Conservation (phyloP, 2,888 invertebrate genomes). For the Lasioglossum lativentre region DNA sequence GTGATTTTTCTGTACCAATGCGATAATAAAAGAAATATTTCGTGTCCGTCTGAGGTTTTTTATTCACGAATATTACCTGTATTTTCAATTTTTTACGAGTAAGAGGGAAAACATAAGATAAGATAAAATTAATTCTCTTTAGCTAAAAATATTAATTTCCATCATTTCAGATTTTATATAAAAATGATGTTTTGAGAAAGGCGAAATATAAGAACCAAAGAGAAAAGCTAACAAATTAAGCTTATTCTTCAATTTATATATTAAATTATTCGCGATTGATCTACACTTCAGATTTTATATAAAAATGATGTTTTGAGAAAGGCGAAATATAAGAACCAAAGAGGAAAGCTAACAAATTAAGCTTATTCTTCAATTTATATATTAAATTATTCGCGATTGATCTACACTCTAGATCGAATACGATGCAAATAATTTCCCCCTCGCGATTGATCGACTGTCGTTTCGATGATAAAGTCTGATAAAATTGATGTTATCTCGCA, state of each 20-base stretch:
- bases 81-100: background rate
- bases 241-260: too few relatives aligned
- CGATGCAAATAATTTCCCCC: background rate
- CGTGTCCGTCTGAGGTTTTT: background rate
- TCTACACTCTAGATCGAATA: background rate
- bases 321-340: too few relatives aligned
- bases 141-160: too few relatives aligned
- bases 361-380: too few relatives aligned
- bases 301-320: too few relatives aligned
- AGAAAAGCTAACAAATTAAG: too few relatives aligned
- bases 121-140: too few relatives aligned
- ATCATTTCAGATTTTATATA: too few relatives aligned
- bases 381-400: background rate
- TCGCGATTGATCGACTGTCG: background rate
- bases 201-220: too few relatives aligned
- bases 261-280: background rate
- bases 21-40: slow-evolving; percentile 7
- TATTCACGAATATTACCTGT: background rate
- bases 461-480: background rate
- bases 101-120: background rate
- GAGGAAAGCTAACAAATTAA: too few relatives aligned
- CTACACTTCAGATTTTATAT: too few relatives aligned
- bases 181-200: too few relatives aligned
- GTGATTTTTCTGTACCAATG: background rate
- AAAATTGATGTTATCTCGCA: background rate